phyloP scores from a whole-genome alignment of 2,797 vertebrate species.

The Buphagus erythrorhynchus region DNA sequence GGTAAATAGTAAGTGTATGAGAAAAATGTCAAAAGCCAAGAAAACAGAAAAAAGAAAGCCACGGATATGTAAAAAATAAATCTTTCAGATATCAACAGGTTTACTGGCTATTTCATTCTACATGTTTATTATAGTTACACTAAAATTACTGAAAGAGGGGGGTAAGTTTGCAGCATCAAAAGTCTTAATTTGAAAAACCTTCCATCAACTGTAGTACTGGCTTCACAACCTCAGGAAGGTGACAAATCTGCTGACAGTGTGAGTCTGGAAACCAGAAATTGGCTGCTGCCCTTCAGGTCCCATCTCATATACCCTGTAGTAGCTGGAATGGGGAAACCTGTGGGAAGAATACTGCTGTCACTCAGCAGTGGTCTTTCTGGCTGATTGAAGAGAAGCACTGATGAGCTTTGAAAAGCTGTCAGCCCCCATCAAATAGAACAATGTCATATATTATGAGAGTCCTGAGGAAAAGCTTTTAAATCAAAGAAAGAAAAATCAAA shows the following conservation, averaged over 20 bases:
- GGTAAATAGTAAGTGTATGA: not conserved
- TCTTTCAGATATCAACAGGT: not conserved
- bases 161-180: not conserved
- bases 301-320: not conserved
- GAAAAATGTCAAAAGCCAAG: not conserved
- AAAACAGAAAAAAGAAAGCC: not conserved
- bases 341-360: not conserved
- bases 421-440: not conserved
- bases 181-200: not conserved
- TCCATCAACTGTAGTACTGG: not conserved
- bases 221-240: not conserved
- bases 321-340: not conserved
- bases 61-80: not conserved
- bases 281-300: not conserved
- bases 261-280: not conserved
- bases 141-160: not conserved
- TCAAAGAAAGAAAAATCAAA: not conserved
- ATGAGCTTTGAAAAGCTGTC: slow-evolving; percentile 29
- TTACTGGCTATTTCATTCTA: not conserved
- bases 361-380: not conserved
- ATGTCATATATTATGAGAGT: not conserved
- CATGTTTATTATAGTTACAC: not conserved
- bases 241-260: not conserved
- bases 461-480: not conserved
- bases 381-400: slow-evolving; percentile 14